phyloP scores from a whole-genome alignment of 2,113 vertebrate species.

The Rostratula benghalensis region DNA sequence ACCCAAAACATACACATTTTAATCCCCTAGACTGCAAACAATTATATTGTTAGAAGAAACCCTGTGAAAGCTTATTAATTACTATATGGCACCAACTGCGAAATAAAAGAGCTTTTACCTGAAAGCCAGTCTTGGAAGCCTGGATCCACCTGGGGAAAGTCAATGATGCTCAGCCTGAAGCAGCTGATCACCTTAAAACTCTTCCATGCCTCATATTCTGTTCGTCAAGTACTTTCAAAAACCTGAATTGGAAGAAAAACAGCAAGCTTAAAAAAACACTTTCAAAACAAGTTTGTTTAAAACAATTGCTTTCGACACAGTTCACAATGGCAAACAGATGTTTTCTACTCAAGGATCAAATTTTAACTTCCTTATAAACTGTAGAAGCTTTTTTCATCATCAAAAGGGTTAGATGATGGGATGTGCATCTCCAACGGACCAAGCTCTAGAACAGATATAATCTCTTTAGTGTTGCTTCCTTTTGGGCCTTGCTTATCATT shows the following conservation, averaged over 20 bases:
- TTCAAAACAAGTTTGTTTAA: not conserved
- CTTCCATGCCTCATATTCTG: slow-evolving; percentile 70
- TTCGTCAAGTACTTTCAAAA: slow-evolving; percentile 40
- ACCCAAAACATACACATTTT: not conserved
- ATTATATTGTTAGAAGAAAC: not conserved
- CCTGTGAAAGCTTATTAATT: not conserved
- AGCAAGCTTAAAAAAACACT: not conserved
- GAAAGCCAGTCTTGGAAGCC: slow-evolving; percentile 41
- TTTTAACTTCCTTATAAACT: not conserved
- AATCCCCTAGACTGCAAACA: not conserved
- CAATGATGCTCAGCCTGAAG: slow-evolving; percentile 21
- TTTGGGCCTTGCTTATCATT: not conserved
- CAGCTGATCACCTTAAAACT: slow-evolving; percentile 60
- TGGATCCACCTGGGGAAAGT: slow-evolving; percentile 35
- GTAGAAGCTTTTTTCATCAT: not conserved
- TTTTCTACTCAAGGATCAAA: not conserved
- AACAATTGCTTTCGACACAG: not conserved
- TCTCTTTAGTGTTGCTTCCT: not conserved
- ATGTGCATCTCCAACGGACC: not conserved
- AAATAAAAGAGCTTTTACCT: slow-evolving; percentile 62
- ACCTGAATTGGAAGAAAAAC: slow-evolving; percentile 44
- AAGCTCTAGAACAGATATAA: not conserved
- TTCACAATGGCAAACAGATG: not conserved
- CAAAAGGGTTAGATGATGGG: not conserved
- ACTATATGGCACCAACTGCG: not conserved